A percentile compares a stretch with the other conserved stretches of the same genome.
phyloP scores from a whole-genome alignment of 2,888 invertebrate species.

The Ypsolopha sequella region DNA sequence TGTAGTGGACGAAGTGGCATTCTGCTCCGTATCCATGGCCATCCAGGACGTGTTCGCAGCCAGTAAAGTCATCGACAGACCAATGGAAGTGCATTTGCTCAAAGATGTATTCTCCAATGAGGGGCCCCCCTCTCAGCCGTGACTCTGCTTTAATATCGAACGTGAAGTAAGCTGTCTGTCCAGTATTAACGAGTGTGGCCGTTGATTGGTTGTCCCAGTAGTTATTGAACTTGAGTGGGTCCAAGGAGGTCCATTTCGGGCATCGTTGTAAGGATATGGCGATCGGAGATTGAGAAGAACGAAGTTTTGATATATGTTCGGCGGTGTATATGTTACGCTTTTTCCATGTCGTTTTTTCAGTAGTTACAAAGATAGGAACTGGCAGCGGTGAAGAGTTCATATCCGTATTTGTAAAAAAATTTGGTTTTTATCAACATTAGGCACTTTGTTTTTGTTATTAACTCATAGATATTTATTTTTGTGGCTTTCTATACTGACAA shows the following conservation, averaged over 20 bases:
- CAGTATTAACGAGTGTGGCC: constrained; percentile 74
- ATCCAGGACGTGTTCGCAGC: constrained; percentile 85
- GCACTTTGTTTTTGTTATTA: too few species aligned
- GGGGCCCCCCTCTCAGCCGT: constrained; percentile 73
- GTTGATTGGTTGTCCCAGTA: constrained; percentile 71
- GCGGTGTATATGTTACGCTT: too few species aligned
- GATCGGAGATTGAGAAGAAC: constrained; percentile 75
- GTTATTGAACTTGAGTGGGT: constrained; percentile 69
- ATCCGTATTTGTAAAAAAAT: too few species aligned
- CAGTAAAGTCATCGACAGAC: constrained; percentile 80
- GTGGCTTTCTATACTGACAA: too few species aligned
- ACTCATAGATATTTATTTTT: too few species aligned
- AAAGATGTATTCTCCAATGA: constrained; percentile 76
- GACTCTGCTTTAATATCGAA: constrained; percentile 73
- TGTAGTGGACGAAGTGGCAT: constrained; percentile 85
- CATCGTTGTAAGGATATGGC: constrained; percentile 58
- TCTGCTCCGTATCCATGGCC: constrained; percentile 80
- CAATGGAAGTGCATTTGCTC: constrained; percentile 88
- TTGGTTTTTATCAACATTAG: too few species aligned
- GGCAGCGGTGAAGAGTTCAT: too few species aligned
- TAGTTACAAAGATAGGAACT: too few species aligned
- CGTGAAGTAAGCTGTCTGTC: constrained; percentile 76
- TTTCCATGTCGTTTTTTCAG: too few species aligned
- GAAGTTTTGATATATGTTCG: constrained; percentile 53
- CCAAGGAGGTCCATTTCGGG: constrained; percentile 60